phyloP scores from a whole-genome alignment of 2,888 invertebrate genomes.

The Eumacrocentrus americanus region DNA sequence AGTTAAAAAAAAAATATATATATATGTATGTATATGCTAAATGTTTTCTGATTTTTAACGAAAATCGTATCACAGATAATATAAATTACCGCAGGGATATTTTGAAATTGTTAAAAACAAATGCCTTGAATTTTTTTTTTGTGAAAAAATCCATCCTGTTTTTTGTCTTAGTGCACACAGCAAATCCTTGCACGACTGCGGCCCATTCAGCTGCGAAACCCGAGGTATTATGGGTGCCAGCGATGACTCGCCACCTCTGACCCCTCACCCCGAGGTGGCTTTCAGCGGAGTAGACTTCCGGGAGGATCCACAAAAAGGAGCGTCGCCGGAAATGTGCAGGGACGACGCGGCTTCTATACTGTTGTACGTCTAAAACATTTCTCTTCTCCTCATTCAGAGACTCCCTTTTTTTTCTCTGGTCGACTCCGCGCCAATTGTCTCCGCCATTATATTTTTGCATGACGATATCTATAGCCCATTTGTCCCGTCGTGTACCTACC shows the following conservation, averaged over 20 bases:
- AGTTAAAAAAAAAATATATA: neutral
- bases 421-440: conserved; percentile 22
- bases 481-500: neutral
- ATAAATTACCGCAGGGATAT: neutral
- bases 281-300: conserved; percentile 24
- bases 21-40: neutral
- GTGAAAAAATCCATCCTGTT: no score
- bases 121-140: neutral
- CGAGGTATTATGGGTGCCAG: neutral
- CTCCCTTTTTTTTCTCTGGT: neutral
- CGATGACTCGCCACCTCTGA: conserved; percentile 13
- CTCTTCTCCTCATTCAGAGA: conserved; percentile 1
- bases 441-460: conserved; percentile 26
- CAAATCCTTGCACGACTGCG: neutral
- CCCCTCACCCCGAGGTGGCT: conserved; percentile 8
- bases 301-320: conserved; percentile 16
- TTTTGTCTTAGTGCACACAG: neutral
- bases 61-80: no score
- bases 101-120: neutral
- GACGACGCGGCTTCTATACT: neutral
- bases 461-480: conserved; percentile 27
- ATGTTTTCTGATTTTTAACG: no score
- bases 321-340: conserved; percentile 21
- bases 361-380: conserved; percentile 13
- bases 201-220: neutral